Evolutionary conservation across 1,140 invertebrate species (phyloP), one percentile per base, ranked within the genome.

Genomic region (Pachyrhynchus sulphureomaculatus): DNA sequence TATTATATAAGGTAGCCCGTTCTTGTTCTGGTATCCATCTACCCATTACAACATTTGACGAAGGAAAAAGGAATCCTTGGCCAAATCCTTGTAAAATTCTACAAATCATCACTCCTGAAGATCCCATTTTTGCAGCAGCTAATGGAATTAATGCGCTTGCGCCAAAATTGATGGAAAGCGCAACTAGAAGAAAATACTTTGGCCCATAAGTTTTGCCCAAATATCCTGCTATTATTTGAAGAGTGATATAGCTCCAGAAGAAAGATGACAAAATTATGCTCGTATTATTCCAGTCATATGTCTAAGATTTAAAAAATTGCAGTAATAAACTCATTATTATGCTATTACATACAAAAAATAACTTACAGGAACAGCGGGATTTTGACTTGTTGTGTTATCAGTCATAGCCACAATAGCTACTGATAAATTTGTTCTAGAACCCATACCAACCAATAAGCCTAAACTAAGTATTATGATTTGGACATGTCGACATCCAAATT

Each of bases 21-120:
- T 88, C 86, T 6, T 77, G 69, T 0, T 74, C 70, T 0, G 85
- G 85, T 26, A 63, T 82, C 93, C 93, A 96, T 69, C 88, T 88
- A 0, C 90, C 86, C 61, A 94, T 76, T 2, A 94, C 76, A 0
- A 86, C 86, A 67, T 94, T 91, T 2, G 91, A 80, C 41, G 84
- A 83, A 0, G 92, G 92, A 67, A 90, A 88, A 4, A 90, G 80
- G 0, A 90, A 82, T 9, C 92, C 92, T 78, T 94, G 86, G 17
- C 80, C 82, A 0, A 95, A 71, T 0, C 93, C 93, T 75, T 90
- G 86, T 0, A 88, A 60, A 0, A 92, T 82, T 18, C 93, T 80
- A 10, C 85, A 77, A 67, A 75, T 73, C 71, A 81, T 81, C 49
- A 89, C 73, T 54, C 82, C 77, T 71, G 84, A 72, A 83, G 84